Conservation (phyloP, 1,140 invertebrate genomes). For the Tetramorium alpestre region DNA sequence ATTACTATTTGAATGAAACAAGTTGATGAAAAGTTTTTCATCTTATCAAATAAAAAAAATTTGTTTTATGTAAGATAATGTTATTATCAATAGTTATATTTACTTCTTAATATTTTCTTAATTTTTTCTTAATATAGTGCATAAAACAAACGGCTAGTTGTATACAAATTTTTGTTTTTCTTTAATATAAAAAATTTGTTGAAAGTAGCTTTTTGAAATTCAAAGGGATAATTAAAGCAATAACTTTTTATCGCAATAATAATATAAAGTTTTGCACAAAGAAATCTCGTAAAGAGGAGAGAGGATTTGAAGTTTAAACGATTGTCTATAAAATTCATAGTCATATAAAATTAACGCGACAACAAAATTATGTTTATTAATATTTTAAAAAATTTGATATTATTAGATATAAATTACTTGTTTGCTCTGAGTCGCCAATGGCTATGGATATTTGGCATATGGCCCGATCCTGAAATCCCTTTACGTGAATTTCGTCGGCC, state of each 20-base stretch:
- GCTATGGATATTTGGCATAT: constrained; percentile 22
- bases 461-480: constrained; percentile 16
- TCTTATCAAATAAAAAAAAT: neutral
- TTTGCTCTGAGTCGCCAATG: neutral
- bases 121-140: neutral
- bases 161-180: too few relatives aligned
- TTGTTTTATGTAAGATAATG: neutral
- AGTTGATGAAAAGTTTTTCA: neutral
- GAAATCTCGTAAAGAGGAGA: too few relatives aligned
- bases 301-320: too few relatives aligned
- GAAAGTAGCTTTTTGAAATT: too few relatives aligned
- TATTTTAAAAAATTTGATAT: neutral
- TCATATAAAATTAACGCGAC: too few relatives aligned
- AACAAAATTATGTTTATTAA: too few relatives aligned
- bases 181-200: too few relatives aligned
- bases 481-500: neutral
- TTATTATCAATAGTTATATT: neutral
- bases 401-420: constrained; percentile 18
- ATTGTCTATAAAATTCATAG: too few relatives aligned
- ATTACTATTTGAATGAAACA: neutral
- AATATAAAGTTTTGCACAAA: too few relatives aligned
- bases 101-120: neutral
- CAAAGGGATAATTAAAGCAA: too few relatives aligned
- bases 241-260: too few relatives aligned
- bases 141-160: too few relatives aligned